Base-by-base conservation (phyloP, 2,113 vertebrate species). In the Theristicus caerulescens region DNA sequence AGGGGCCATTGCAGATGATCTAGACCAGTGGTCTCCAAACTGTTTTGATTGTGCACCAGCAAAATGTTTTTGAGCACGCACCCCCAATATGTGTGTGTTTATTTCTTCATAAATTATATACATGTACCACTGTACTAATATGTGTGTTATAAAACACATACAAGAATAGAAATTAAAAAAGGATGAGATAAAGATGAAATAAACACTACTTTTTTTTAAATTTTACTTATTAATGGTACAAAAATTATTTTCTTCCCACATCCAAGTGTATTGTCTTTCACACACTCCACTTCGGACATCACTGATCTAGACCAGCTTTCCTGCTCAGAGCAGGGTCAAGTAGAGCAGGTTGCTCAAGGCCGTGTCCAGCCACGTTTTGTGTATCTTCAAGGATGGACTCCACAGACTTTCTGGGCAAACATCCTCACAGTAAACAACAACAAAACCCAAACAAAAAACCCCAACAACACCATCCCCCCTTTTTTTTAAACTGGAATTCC, bases 391-490 rank as follows among this genome's bases (percentile, higher is more conserved):
- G 51, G 31, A 17, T n/a, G 32, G 16, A 16, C 44, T 72, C 16
- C 36, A 22, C 32, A 20, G 20, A 26, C 20, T 38, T 29, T 78
- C 27, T 31, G 42, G 22, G 22, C 38, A 82, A 73, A 52, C 13
- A 19, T 90, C 29, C 20, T 79, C 31, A 49, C 31, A 64, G n/a
- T 47, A 64, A 90, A 58, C 17, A 46, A 46, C 18, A 80, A n/a
- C 11, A 74, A 74, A 84, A 74, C 5, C 27, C 5, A 46, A 64
- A 54, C 6, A 61, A 40, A 70, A 74, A 64, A 15, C 1, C 11
- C 36, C 13, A n/a, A 10, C 19, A 42, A 4, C 2, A 42, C 40
- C 6, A 5, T 2, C 1, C 0, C 12, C 4, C 6, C 18, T 34
- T 34, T 31, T 29, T 34, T 62, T 18, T 15, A 4, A 16, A 16